Base-by-base conservation (phyloP, 2,797 vertebrate species). In the Catharus ustulatus region DNA sequence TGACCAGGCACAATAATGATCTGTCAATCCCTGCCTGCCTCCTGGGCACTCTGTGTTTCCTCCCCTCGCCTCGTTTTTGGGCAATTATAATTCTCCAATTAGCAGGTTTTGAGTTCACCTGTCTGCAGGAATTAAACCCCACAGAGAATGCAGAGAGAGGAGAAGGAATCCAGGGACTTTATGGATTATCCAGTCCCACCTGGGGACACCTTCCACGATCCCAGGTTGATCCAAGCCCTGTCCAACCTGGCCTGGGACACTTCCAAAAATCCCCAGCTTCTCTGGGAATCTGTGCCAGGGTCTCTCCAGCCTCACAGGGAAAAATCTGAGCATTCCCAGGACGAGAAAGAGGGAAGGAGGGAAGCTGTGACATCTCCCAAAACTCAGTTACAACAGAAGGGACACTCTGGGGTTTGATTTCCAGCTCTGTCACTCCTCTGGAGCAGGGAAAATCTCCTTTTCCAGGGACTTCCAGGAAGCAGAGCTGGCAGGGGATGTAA, bases 371-470 rank as follows among this genome's bases (percentile, higher is more conserved):
- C 68, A 52, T 4, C 19, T 58, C 72, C 17, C 24, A 30, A 6
- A 1, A 27, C 66, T 38, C 38, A 22, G n/a, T 6, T 27, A 6
- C 5, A 15, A 5, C 30, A n/a, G 52, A 23, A 58, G 36, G 45
- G 59, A 22, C 43, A 1, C 52, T 29, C 79, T 18, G 29, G 49
- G 17, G 2, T n/a, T 43, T 55, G 4, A 22, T 52, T 79, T 18
- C 19, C 78, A 67, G 34, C 45, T 79, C 18, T 58, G 84, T 36
- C 9, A 1, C 30, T 30, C 45, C 55, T 54, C 52, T 38, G 74
- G 30, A 86, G 45, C 45, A 34, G 17, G 76, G 77, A n/a, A 84
- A 75, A 95, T 32, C 34, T 81, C 71, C 45, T n/a, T 64, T 79
- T 9, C 2, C 57, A 74, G 63, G 49, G 59, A 69, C 7, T 24